Percentiles rank a stretch among this genome's conserved stretches.
Conservation (phyloP, 2,113 vertebrate genomes). For the Oreochromis aureus region DNA sequence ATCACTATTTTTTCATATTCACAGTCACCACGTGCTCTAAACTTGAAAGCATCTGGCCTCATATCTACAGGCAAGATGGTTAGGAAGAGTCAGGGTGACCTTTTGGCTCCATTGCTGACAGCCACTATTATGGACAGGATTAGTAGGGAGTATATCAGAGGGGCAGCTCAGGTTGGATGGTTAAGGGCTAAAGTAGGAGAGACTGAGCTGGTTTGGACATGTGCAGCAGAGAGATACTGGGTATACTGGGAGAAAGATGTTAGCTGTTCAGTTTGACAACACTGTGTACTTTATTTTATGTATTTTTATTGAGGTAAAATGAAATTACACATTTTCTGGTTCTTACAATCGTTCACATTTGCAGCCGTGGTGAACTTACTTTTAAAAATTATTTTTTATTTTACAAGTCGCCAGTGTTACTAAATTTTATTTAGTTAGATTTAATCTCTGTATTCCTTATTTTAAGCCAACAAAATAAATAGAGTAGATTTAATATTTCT, state of each 20-base stretch:
- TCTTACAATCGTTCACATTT: neutral
- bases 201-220: neutral
- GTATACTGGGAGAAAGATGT: neutral
- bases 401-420: neutral
- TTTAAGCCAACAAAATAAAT: neutral
- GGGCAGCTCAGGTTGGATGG: neutral
- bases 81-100: neutral
- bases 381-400: neutral
- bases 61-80: neutral
- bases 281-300: neutral
- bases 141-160: neutral
- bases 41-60: neutral
- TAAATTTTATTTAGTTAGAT: neutral
- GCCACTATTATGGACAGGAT: neutral
- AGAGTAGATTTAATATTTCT: neutral
- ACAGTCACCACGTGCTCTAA: neutral
- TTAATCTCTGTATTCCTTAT: neutral
- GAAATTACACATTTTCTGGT: neutral
- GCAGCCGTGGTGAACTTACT: neutral
- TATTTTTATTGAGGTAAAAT: neutral
- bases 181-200: neutral
- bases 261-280: neutral
- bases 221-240: neutral
- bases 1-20: neutral
- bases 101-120: neutral